phyloP scores from a whole-genome alignment of 2,888 invertebrate genomes.

The Sinhomidia bicolor region DNA sequence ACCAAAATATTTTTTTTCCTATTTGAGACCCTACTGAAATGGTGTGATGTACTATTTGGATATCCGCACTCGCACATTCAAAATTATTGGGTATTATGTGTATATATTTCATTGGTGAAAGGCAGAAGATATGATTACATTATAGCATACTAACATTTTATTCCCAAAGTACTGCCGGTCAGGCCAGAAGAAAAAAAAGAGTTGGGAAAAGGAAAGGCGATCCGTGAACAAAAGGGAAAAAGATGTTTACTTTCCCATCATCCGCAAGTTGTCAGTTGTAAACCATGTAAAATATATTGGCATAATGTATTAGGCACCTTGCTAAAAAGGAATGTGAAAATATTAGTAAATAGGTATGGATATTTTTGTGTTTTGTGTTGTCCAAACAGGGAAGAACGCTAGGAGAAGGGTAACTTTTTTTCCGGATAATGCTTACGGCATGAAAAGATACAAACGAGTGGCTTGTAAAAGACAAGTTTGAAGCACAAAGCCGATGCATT shows the following conservation, averaged over 20 bases:
- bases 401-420: no score
- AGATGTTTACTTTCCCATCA: conserved; percentile 65
- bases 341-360: no score
- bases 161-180: background rate
- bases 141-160: background rate
- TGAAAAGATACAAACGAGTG: no score
- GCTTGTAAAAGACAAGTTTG: no score
- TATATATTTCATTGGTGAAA: background rate
- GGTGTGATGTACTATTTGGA: background rate
- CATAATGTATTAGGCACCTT: background rate
- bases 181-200: conserved; percentile 24
- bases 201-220: conserved; percentile 2
- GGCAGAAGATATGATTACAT: background rate
- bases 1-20: no score
- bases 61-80: background rate
- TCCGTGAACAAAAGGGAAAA: conserved; percentile 25
- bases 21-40: no score
- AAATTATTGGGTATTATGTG: background rate
- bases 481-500: no score
- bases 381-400: no score
- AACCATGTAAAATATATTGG: background rate
- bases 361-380: no score
- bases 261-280: conserved; percentile 25
- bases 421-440: no score
- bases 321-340: background rate